phyloP scores from a whole-genome alignment of 1,140 invertebrate species.

The Diorhabda sublineata region DNA sequence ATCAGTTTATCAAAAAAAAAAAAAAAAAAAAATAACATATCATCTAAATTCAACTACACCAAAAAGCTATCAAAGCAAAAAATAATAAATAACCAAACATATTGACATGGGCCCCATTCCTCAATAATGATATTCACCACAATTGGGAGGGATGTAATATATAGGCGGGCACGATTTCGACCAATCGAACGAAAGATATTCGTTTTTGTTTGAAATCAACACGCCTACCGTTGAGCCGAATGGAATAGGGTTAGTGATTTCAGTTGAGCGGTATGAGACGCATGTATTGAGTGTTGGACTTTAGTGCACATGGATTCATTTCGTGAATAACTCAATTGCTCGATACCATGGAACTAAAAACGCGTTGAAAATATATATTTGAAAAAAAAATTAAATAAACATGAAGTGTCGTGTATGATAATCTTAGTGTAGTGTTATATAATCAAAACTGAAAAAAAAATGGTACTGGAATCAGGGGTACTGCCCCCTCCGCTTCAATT shows the following conservation, averaged over 20 bases:
- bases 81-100: conserved; percentile 46
- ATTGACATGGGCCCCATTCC: conserved; percentile 42
- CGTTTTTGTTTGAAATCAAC: conserved; percentile 10
- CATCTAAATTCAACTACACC: conserved; percentile 40
- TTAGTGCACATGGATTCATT: conserved; percentile 6
- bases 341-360: too few species aligned
- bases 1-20: conserved; percentile 40
- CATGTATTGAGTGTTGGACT: conserved; percentile 3
- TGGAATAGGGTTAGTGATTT: conserved; percentile 6
- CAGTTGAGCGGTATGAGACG: not conserved
- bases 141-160: conserved; percentile 25
- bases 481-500: conserved; percentile 45
- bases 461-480: conserved; percentile 46
- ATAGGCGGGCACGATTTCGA: conserved; percentile 21
- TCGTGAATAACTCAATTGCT: conserved; percentile 4
- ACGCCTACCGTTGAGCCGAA: conserved; percentile 27
- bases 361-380: too few species aligned
- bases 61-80: conserved; percentile 40
- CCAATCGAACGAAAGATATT: conserved; percentile 19
- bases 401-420: conserved; percentile 14
- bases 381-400: not conserved
- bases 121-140: conserved; percentile 43
- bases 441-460: conserved; percentile 27
- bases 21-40: conserved; percentile 43
- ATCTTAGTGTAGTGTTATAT: conserved; percentile 29